These are phyloP conservation scores for Bicyclus anynana DNA, from an alignment of 1,140 invertebrate species.

Conservation along the genomic window DNA sequence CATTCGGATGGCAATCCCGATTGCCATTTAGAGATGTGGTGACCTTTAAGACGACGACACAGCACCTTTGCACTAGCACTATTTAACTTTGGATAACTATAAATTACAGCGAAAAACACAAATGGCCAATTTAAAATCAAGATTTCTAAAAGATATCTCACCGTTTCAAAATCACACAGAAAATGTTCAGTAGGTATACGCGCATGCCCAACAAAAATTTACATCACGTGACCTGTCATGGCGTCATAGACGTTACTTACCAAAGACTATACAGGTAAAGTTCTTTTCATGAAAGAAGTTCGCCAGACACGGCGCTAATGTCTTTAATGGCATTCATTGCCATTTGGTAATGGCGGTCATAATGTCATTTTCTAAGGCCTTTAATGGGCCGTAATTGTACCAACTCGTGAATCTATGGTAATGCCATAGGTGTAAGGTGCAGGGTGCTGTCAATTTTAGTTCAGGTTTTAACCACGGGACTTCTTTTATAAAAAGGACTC, in stretches of 20 bases:
- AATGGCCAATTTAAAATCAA: constrained; percentile 29
- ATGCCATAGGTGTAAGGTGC: no score
- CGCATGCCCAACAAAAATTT: constrained; percentile 75
- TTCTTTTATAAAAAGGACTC: no score
- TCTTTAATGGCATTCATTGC: no score
- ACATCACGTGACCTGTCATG: constrained; percentile 76
- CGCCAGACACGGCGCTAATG: no score
- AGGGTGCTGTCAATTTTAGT: no score
- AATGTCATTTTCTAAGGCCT: no score
- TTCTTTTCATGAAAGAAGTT: no score
- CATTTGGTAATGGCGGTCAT: no score
- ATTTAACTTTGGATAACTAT: constrained; percentile 23
- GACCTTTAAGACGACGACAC: constrained; percentile 56
- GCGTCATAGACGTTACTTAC: constrained; percentile 46
- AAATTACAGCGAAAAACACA: constrained; percentile 14
- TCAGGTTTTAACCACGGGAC: no score
- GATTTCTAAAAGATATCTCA: constrained; percentile 51
- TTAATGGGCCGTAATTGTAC: no score
- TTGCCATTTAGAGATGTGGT: constrained; percentile 50
- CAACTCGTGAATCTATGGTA: no score
- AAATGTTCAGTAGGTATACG: constrained; percentile 56
- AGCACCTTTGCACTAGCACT: constrained; percentile 42
- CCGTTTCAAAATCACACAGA: constrained; percentile 67
- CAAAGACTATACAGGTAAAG: no score
- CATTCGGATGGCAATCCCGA: constrained; percentile 7